These are phyloP conservation scores for Drosophila chauvacae DNA, from an alignment of 1,140 invertebrate genomes.

Conservation along the genomic window DNA sequence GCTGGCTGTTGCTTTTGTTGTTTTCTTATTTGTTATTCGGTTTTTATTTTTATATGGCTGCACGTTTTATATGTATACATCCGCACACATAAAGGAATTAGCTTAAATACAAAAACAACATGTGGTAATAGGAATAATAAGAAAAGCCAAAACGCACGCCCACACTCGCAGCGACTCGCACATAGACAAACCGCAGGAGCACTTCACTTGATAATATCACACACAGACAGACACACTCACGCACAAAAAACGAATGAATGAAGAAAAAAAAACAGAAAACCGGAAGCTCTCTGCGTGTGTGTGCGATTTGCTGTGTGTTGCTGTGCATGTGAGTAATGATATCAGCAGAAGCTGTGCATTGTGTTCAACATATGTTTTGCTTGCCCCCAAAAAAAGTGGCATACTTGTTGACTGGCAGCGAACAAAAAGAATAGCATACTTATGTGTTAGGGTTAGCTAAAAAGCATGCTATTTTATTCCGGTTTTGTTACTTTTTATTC, in stretches of 20 bases:
- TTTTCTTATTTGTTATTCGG: conserved; percentile 60
- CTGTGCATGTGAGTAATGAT: conserved; percentile 67
- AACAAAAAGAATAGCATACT: background rate
- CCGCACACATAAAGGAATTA: conserved; percentile 74
- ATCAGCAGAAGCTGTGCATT: conserved; percentile 68
- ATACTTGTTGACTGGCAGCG: conserved; percentile 19
- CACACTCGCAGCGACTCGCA: conserved; percentile 16
- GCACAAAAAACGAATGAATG: conserved; percentile 22
- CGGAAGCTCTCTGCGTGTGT: conserved; percentile 22
- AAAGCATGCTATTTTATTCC: no score
- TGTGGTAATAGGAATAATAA: conserved; percentile 81
- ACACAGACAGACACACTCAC: conserved; percentile 17
- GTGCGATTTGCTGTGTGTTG: conserved; percentile 13
- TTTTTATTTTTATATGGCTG: conserved; percentile 78
- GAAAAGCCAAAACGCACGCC: conserved; percentile 70
- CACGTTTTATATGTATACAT: conserved; percentile 78
- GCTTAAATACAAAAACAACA: conserved; percentile 83
- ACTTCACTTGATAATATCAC: conserved; percentile 81
- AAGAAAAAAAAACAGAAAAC: conserved; percentile 11
- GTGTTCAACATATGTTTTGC: conserved; percentile 70
- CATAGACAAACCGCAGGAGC: conserved; percentile 67
- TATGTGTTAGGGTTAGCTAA: background rate
- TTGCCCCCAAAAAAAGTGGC: conserved; percentile 34
- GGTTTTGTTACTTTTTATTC: background rate
- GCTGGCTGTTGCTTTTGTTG: conserved; percentile 56